Conservation (phyloP, 2,888 invertebrate species). For the Erebia epiphron region DNA sequence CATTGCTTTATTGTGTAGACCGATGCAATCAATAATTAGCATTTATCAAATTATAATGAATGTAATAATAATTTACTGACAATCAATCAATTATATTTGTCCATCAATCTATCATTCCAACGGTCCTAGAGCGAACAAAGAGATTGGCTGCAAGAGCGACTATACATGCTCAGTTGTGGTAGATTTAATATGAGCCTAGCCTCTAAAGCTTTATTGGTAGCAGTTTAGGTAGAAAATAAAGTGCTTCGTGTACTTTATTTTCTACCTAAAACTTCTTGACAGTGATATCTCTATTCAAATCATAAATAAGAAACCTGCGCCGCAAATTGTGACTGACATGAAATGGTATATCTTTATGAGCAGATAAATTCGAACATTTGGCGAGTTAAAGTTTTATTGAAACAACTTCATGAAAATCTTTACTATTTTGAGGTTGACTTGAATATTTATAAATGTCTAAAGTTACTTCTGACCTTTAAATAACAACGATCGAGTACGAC, state of each 20-base stretch:
- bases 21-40: no score
- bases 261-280: neutral
- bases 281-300: slow-evolving; percentile 9
- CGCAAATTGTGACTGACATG: slow-evolving; percentile 10
- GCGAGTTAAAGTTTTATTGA: slow-evolving; percentile 15
- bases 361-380: slow-evolving; percentile 3
- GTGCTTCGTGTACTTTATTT: neutral
- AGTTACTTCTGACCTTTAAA: neutral
- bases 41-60: no score
- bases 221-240: neutral
- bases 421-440: slow-evolving; percentile 6
- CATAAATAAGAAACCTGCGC: slow-evolving; percentile 9
- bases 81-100: no score
- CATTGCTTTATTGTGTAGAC: neutral
- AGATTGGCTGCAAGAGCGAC: no score
- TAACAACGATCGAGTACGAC: no score
- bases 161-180: no score
- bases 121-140: no score
- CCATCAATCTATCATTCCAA: no score
- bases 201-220: neutral
- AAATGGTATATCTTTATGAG: slow-evolving; percentile 7
- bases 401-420: slow-evolving; percentile 15
- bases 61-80: no score
- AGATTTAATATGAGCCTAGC: neutral
- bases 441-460: slow-evolving; percentile 8